Evolutionary conservation across 2,888 invertebrate genomes (phyloP).

Genomic region (Theodoxus fluviatilis): DNA sequence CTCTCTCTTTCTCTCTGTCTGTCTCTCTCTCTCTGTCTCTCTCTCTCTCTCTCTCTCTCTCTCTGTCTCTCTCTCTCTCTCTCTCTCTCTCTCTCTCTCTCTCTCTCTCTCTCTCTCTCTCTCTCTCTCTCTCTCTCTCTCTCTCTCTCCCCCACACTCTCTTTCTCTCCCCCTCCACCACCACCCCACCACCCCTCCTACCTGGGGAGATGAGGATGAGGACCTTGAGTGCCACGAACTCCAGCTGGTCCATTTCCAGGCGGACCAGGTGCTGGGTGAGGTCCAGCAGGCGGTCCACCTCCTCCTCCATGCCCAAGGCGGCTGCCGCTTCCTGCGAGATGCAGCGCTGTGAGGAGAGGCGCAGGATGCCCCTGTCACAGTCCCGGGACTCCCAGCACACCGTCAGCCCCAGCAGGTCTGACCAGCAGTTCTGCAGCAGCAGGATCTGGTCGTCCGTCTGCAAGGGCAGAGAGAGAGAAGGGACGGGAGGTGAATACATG

Average conservation of each 20-base stretch:
- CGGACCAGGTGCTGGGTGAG: constrained; percentile 90
- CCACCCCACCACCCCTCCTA: constrained; percentile 66
- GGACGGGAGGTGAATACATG: background rate
- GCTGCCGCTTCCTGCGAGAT: constrained; percentile 73
- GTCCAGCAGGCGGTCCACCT: constrained; percentile 92
- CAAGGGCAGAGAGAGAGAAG: constrained; percentile 31
- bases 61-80: too few relatives aligned
- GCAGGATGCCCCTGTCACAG: constrained; percentile 38
- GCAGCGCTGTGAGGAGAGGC: constrained; percentile 48
- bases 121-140: too few relatives aligned
- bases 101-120: too few relatives aligned
- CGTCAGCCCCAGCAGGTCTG: constrained; percentile 68
- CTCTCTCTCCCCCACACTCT: too few relatives aligned
- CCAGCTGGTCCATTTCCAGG: constrained; percentile 90
- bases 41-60: too few relatives aligned
- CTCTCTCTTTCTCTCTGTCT: too few relatives aligned
- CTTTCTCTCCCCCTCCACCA: background rate
- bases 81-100: too few relatives aligned
- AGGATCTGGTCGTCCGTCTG: constrained; percentile 98
- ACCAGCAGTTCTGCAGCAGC: constrained; percentile 96
- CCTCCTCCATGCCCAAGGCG: constrained; percentile 75
- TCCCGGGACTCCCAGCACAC: constrained; percentile 83
- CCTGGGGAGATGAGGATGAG: constrained; percentile 90
- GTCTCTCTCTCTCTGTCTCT: too few relatives aligned
- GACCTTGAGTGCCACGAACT: constrained; percentile 96